phyloP scores from a whole-genome alignment of 1,140 invertebrate genomes.

The Zaprionus tsacasi region DNA sequence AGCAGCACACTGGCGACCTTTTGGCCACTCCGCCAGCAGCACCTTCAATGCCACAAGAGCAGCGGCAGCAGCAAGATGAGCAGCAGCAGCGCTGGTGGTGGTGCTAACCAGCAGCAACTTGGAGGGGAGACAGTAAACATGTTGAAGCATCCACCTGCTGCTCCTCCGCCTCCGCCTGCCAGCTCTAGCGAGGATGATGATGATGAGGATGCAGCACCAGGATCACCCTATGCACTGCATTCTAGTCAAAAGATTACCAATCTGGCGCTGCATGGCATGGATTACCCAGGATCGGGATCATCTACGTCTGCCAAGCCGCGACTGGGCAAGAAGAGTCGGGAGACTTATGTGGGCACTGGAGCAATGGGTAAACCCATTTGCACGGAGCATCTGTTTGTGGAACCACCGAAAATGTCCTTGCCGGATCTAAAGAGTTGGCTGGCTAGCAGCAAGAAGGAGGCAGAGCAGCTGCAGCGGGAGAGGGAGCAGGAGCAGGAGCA shows the following conservation, averaged over 20 bases:
- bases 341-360: constrained; percentile 26
- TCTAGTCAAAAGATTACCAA: constrained; percentile 65
- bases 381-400: constrained; percentile 46
- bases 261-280: constrained; percentile 19
- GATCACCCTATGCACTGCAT: constrained; percentile 43
- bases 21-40: constrained; percentile 66
- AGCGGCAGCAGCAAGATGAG: constrained; percentile 54
- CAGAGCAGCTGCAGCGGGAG: neutral
- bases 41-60: constrained; percentile 61
- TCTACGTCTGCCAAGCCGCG: constrained; percentile 15
- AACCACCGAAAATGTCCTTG: constrained; percentile 44
- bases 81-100: constrained; percentile 50
- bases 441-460: constrained; percentile 15
- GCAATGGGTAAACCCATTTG: constrained; percentile 30
- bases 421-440: constrained; percentile 27
- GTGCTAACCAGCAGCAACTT: constrained; percentile 37
- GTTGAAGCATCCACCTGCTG: constrained; percentile 14
- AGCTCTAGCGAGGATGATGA: constrained; percentile 40
- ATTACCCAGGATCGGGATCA: neutral
- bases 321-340: constrained; percentile 52
- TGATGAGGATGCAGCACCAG: constrained; percentile 1
- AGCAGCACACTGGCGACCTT: constrained; percentile 75
- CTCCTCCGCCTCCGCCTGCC: constrained; percentile 32
- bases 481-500: neutral
- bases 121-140: constrained; percentile 21